Base-by-base conservation (phyloP, 2,888 invertebrate genomes). In the Nephrotoma appendiculata region DNA sequence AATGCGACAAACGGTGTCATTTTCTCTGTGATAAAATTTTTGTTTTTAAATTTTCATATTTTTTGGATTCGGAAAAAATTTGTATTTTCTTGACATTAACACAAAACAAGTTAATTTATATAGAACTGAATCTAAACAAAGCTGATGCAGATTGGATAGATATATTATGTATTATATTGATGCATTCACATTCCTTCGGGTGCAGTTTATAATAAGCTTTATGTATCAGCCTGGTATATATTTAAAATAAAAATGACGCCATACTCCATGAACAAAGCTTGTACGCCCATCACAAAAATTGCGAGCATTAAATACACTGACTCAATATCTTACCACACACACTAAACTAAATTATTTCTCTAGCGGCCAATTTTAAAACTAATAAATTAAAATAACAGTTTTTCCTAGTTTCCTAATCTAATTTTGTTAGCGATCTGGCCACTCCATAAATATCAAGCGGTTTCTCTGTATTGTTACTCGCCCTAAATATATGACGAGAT, bases 1-100 rank as follows among this genome's bases (percentile, higher is more conserved):
- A 99, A 96, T 89, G 98, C 98, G 92, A 97, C 95, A 93, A 96
- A 92, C 90, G 97, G 96, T 92, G 95, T 95, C 95, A 97, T 96
- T 93, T 94, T 93, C 93, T 95, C 96, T 96, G 94, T 90, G 93
- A 57, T 41, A 52, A 86, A 86, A 52, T 86, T 93, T 95, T 96
- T 96, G 94, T 90, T 93, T 42, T 41, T 41, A 86, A 86, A 52
- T 86, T 42, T 86, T 42, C 41, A 43, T 83, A 57, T 83, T 41
- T 84, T 84, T 84, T 71, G 7, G 31, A 9, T 84, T 84, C 12
- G 41, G 41, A 2, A 41, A 84, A 84, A 84, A 5, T 31, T 5
- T 1, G 2, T 48, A 2, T 48, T 48, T 48, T 48, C 48, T 83
- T 84, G 43, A 84, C 71, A 71, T 19, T 31, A 84, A 84, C 41